Conservation (phyloP, 2,113 vertebrate species). For the Halichoerus grypus region DNA sequence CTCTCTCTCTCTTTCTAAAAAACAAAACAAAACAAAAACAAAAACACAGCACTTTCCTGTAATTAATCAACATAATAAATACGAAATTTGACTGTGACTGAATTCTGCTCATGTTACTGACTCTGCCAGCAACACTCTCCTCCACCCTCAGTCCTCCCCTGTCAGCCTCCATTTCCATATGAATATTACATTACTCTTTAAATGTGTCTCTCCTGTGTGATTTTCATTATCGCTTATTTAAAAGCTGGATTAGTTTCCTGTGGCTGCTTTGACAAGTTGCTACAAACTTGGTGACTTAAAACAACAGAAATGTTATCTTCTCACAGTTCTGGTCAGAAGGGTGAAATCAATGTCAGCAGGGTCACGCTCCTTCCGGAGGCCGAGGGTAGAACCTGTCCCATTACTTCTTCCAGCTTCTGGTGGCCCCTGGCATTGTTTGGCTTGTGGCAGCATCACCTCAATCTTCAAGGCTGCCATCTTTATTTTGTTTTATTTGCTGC, state of each 20-base stretch:
- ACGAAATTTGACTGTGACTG: not conserved
- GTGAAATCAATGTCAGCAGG: not conserved
- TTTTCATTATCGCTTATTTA: not conserved
- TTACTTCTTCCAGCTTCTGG: not conserved
- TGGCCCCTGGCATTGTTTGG: not conserved
- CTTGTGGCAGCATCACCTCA: no score
- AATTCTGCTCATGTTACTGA: not conserved
- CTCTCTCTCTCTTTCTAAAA: not conserved
- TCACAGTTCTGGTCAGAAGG: not conserved
- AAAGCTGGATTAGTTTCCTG: not conserved
- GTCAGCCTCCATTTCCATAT: not conserved
- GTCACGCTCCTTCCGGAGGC: not conserved
- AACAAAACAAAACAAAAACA: not conserved
- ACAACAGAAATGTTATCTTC: not conserved
- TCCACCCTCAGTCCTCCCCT: accelerated
- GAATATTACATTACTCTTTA: not conserved
- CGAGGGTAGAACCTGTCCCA: no score
- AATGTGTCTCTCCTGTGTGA: not conserved
- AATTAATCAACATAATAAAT: not conserved
- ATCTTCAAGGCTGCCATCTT: not conserved
- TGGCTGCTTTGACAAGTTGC: not conserved
- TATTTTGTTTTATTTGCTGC: not conserved
- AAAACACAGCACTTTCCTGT: not conserved
- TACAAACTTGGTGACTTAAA: not conserved
- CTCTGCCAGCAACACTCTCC: no score